These are phyloP conservation scores for Climacteris rufus DNA, from an alignment of 2,113 vertebrate species.

Conservation along the genomic window DNA sequence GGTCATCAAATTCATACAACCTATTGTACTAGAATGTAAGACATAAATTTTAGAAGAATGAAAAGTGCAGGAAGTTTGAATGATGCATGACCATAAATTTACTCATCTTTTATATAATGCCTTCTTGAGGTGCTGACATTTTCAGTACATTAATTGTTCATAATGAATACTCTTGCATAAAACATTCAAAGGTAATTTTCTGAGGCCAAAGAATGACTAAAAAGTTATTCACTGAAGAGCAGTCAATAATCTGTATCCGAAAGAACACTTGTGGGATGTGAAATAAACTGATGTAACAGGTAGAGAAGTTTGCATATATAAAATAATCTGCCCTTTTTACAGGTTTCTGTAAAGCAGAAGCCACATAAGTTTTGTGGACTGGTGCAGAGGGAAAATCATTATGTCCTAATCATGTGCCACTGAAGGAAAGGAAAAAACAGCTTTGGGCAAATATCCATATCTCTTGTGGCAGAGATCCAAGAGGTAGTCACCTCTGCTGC, in stretches of 20 bases:
- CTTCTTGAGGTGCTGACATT: slow-evolving; percentile 48
- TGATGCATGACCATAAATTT: background rate
- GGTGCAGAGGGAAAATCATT: background rate
- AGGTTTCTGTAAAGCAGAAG: slow-evolving; percentile 17
- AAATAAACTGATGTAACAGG: slow-evolving; percentile 48
- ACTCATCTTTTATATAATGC: slow-evolving; percentile 26
- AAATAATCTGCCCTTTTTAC: background rate
- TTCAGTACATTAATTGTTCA: slow-evolving; percentile 66
- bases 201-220: slow-evolving; percentile 63
- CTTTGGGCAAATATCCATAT: background rate
- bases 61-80: slow-evolving; percentile 42
- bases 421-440: background rate
- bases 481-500: background rate
- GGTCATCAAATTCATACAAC: slow-evolving; percentile 7
- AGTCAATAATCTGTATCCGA: slow-evolving; percentile 58
- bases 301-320: background rate
- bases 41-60: background rate
- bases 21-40: background rate
- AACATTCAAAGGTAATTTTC: slow-evolving; percentile 64
- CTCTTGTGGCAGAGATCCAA: background rate
- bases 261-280: background rate
- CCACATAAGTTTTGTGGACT: background rate
- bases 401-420: background rate
- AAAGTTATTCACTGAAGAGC: slow-evolving; percentile 55
- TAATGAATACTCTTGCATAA: slow-evolving; percentile 62